Percentiles rank a stretch among this genome's conserved stretches.
Conservation (phyloP, 2,113 vertebrate species). For the Melanotaenia duboulayi region DNA sequence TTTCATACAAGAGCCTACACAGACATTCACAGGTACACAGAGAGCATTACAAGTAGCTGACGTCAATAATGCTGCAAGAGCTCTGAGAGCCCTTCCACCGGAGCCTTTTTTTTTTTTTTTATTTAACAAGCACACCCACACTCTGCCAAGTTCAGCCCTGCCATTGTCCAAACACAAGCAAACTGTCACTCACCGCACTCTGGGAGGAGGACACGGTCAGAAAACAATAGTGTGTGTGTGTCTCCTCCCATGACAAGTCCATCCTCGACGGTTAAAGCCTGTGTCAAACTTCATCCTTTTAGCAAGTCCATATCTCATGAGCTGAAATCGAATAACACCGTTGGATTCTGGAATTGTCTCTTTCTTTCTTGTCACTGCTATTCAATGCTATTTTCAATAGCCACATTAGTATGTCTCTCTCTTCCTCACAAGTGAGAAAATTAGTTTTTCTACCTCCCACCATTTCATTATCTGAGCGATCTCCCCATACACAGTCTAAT, state of each 20-base stretch:
- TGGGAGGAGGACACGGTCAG: slow-evolving; percentile 42
- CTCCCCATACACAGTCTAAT: slow-evolving; percentile 74
- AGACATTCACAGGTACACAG: slow-evolving; percentile 32
- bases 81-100: slow-evolving; percentile 60
- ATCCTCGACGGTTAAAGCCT: slow-evolving; percentile 37
- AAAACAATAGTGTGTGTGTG: slow-evolving; percentile 48
- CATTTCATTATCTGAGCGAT: slow-evolving; percentile 79
- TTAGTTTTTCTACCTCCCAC: slow-evolving; percentile 79
- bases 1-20: slow-evolving; percentile 27
- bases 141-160: slow-evolving; percentile 67
- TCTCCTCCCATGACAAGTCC: slow-evolving; percentile 42
- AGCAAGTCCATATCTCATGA: slow-evolving; percentile 41
- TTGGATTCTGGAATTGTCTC: slow-evolving; percentile 46
- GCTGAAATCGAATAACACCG: slow-evolving; percentile 53
- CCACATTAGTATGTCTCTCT: slow-evolving; percentile 69
- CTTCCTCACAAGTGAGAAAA: slow-evolving; percentile 70
- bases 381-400: slow-evolving; percentile 63
- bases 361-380: slow-evolving; percentile 42
- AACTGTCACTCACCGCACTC: slow-evolving; percentile 50
- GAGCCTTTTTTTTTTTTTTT: slow-evolving; percentile 63
- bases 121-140: slow-evolving; percentile 75
- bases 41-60: slow-evolving; percentile 72
- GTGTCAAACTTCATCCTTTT: slow-evolving; percentile 38
- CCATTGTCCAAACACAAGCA: slow-evolving; percentile 70
- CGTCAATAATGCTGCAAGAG: slow-evolving; percentile 66